Evolutionary conservation across 2,888 invertebrate genomes (phyloP).

Genomic region (Zaprionus obscuricornis): DNA sequence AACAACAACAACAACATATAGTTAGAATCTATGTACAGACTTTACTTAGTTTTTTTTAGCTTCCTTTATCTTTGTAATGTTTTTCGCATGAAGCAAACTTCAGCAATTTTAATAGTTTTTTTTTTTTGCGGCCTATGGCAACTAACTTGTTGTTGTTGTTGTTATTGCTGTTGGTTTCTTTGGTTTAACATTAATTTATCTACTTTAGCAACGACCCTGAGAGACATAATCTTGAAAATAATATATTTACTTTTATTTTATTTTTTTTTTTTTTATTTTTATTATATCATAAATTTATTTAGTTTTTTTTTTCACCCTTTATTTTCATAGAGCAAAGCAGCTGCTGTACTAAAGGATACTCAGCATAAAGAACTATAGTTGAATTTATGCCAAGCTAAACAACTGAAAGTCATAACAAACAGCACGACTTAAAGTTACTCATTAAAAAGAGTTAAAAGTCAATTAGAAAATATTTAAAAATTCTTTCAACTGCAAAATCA

Average conservation of each 20-base stretch:
- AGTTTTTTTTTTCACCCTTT: slow-evolving; percentile 19
- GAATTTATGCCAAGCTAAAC: no score
- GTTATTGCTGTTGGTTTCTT: no score
- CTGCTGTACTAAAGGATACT: not conserved
- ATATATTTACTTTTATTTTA: no score
- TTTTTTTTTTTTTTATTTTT: slow-evolving; percentile 11
- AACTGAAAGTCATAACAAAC: no score
- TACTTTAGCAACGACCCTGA: slow-evolving; percentile 20
- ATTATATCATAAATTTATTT: slow-evolving; percentile 28
- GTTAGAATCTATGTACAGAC: no score
- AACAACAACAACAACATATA: slow-evolving; percentile 19
- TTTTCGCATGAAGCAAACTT: slow-evolving; percentile 40
- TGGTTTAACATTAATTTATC: slow-evolving; percentile 20
- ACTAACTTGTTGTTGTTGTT: no score
- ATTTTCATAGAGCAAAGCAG: no score
- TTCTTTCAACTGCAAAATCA: no score
- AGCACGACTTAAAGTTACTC: no score
- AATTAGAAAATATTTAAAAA: no score
- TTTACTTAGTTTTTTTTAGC: no score
- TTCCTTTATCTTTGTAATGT: slow-evolving; percentile 30
- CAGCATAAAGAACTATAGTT: slow-evolving; percentile 1
- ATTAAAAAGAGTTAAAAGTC: no score
- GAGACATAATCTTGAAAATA: slow-evolving; percentile 28
- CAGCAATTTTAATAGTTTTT: slow-evolving; percentile 24
- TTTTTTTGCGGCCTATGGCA: not conserved